Base-by-base conservation (phyloP, 2,888 invertebrate species). In the Uropetala carovei region DNA sequence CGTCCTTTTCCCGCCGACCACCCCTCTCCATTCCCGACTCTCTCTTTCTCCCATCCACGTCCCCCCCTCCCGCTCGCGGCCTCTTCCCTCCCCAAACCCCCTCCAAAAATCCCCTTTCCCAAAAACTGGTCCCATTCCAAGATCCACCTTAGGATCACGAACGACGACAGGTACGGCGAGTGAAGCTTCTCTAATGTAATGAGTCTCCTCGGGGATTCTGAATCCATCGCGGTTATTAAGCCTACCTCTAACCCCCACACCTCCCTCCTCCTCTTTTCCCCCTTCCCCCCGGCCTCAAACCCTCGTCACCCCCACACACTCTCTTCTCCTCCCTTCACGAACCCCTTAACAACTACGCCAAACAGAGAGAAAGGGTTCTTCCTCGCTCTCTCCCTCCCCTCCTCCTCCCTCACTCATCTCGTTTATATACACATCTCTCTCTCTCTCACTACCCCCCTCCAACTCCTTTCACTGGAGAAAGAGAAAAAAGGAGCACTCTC, bases 141-240 rank as follows among this genome's bases (percentile, higher is more conserved):
- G 64, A n/a, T 13, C 68, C 68, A 68, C 68, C 68, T 68, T 68
- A 68, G 68, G 68, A 68, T 68, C 68, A 68, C 68, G 68, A 11
- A n/a, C 14, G 64, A 14, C 64, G 64, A 64, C 64, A 64, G 64
- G 64, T 10, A 64, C 64, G 64, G n/a, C 22, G 75, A 43, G 43
- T 43, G 43, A 43, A 43, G 43, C 27, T 22, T 0, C 86, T 30
- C 60, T 86, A 86, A 86, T 86, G 86, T 59, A 60, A 86, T 86
- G 86, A 86, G 59, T 60, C 86, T 60, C 86, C 60, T 60, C 86
- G 27, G 86, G 60, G 86, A 60, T 59, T 60, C 86, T 14, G 86
- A 86, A 86, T 86, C 86, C 86, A 86, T 86, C 86, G 60, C 30
- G 60, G 86, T 86, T 86, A 86, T 86, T 86, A 86, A 86, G 60